Conservation (phyloP, 2,888 invertebrate genomes). For the Pseudococcus jackbeardsleyi region DNA sequence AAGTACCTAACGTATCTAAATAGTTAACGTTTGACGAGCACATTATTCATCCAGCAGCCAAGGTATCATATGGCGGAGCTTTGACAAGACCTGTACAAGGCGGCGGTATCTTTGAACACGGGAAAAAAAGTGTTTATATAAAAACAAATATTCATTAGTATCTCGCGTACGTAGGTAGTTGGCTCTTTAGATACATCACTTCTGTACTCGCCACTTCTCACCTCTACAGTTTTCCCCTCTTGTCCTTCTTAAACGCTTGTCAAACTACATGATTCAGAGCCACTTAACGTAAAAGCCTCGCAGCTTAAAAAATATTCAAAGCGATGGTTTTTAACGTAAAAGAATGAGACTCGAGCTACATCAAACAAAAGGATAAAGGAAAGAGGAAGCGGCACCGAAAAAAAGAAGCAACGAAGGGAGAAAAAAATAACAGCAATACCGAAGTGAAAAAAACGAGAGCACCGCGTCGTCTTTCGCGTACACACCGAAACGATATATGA, state of each 20-base stretch:
- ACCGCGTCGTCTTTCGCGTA: not conserved
- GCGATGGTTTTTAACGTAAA: constrained; percentile 56
- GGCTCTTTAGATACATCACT: not conserved
- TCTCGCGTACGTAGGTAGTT: not conserved
- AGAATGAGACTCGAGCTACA: constrained; percentile 52
- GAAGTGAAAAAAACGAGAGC: not conserved
- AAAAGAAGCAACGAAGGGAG: not conserved
- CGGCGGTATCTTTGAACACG: not conserved
- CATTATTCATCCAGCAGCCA: too few relatives aligned
- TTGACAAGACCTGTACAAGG: not conserved
- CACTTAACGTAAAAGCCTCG: constrained; percentile 60
- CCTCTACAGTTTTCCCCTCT: not conserved
- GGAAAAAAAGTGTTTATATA: not conserved
- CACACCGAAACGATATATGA: not conserved
- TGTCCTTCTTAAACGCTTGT: constrained; percentile 28
- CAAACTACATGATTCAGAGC: constrained; percentile 48
- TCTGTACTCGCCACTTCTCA: not conserved
- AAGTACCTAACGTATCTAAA: too few relatives aligned
- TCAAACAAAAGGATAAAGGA: constrained; percentile 53
- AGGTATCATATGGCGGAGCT: too few relatives aligned
- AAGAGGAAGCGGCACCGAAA: not conserved
- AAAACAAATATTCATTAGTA: constrained; percentile 42
- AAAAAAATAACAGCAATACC: not conserved
- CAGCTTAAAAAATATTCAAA: constrained; percentile 58
- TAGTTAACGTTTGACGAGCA: too few relatives aligned